Percentiles rank a stretch among this genome's conserved stretches.
Evolutionary conservation across 2,113 vertebrate genomes (phyloP).

Genomic region (Phycodurus eques): DNA sequence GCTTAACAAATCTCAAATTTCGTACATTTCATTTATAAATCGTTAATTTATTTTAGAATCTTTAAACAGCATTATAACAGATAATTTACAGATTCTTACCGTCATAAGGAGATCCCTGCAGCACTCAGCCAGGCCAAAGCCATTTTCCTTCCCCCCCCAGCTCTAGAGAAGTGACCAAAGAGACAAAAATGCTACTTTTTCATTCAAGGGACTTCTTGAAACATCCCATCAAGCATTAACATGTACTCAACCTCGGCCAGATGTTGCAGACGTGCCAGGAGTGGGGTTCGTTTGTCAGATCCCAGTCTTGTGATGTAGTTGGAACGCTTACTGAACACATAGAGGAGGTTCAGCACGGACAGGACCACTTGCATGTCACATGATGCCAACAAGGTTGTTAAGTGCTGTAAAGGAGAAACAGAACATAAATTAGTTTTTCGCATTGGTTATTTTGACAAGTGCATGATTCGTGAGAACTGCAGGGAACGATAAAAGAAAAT

Average conservation of each 20-base stretch:
- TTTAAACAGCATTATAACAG: background rate
- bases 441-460: constrained; percentile 17
- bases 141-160: constrained; percentile 97
- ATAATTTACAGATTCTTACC: constrained; percentile 29
- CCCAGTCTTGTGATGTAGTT: constrained; percentile 95
- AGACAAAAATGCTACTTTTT: constrained; percentile 31
- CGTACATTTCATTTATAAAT: constrained; percentile 1
- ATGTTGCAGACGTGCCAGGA: constrained; percentile 90
- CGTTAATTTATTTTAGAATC: background rate
- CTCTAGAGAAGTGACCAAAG: constrained; percentile 73
- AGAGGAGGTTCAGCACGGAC: constrained; percentile 94
- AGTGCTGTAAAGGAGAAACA: constrained; percentile 73
- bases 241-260: constrained; percentile 84
- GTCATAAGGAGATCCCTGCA: constrained; percentile 90
- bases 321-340: constrained; percentile 97
- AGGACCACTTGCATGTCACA: constrained; percentile 98
- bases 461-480: background rate
- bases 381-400: constrained; percentile 92
- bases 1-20: background rate
- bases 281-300: constrained; percentile 90
- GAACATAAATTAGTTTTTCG: constrained; percentile 15
- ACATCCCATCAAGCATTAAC: constrained; percentile 20
- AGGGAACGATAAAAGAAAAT: background rate
- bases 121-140: constrained; percentile 94
- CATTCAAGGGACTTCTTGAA: constrained; percentile 29